Evolutionary conservation across 2,797 vertebrate genomes (phyloP).

Genomic region (Pangasius macronema): DNA sequence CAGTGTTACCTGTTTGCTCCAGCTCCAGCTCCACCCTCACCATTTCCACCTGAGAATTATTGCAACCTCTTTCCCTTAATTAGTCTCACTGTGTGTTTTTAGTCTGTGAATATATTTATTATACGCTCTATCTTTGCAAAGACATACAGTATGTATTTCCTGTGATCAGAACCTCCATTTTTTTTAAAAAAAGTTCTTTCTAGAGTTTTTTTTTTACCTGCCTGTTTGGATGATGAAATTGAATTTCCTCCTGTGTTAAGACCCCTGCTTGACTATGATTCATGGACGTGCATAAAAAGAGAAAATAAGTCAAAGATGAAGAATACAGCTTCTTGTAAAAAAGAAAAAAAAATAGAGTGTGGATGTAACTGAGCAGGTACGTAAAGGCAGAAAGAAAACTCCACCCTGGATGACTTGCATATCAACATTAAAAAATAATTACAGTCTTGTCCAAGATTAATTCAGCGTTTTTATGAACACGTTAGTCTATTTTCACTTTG

Average conservation of each 20-base stretch:
- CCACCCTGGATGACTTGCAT: neutral
- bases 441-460: neutral
- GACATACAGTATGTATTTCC: too few relatives aligned
- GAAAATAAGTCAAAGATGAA: slow-evolving; percentile 1
- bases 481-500: neutral
- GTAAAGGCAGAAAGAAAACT: neutral
- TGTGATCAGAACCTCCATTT: too few relatives aligned
- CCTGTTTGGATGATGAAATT: slow-evolving; percentile 1
- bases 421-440: neutral
- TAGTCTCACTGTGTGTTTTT: neutral
- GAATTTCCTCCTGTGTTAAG: slow-evolving; percentile 1
- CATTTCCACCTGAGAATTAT: neutral
- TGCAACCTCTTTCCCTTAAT: neutral
- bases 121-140: neutral
- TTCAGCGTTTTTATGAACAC: neutral
- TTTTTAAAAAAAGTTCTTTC: neutral
- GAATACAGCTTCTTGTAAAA: neutral
- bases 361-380: neutral
- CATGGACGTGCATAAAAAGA: neutral
- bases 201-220: neutral
- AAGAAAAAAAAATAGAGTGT: neutral
- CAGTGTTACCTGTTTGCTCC: neutral
- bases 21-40: neutral
- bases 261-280: neutral
- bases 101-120: neutral